Conservation (phyloP, 2,797 vertebrate species). For the Nannoperca australis region DNA sequence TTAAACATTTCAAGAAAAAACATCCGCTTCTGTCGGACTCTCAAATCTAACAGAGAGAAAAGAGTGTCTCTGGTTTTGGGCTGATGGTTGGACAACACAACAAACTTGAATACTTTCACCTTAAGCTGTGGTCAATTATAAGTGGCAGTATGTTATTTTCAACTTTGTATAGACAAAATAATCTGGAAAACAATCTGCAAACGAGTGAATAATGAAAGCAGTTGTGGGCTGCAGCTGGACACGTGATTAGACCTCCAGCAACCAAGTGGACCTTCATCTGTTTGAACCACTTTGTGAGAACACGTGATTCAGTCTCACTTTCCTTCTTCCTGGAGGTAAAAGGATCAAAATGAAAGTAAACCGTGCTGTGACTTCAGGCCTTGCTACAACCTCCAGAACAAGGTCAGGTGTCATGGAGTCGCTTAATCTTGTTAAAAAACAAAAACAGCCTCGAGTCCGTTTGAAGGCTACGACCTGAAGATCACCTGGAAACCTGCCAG, state of each 20-base stretch:
- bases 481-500: neutral
- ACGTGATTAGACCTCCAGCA: neutral
- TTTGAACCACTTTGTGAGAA: neutral
- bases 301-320: neutral
- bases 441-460: neutral
- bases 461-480: neutral
- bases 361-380: fast-evolving
- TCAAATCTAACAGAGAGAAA: neutral
- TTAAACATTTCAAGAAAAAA: neutral
- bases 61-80: neutral
- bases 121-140: no score
- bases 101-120: no score
- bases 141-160: neutral
- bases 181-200: neutral
- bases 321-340: neutral
- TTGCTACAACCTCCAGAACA: neutral
- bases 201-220: neutral
- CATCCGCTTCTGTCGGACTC: no score
- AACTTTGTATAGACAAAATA: neutral
- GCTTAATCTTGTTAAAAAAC: neutral
- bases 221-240: no score
- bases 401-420: neutral
- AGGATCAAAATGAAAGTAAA: neutral
- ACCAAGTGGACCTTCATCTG: no score
- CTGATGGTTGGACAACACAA: neutral